phyloP scores from a whole-genome alignment of 2,113 vertebrate species.

The Furnarius figulus region DNA sequence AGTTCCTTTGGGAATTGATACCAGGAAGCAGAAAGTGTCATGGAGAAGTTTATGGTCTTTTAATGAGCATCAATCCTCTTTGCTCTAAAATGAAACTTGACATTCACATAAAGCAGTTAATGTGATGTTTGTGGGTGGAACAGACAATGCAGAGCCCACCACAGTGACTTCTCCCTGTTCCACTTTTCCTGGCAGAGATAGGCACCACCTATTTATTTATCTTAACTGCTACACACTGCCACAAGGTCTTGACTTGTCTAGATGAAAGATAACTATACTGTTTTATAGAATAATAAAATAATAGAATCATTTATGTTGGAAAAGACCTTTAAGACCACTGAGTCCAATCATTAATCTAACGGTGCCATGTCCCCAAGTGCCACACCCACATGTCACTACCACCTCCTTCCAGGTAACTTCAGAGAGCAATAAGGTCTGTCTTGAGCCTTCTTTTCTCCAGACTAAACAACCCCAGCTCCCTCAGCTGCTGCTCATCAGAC shows the following conservation, averaged over 20 bases:
- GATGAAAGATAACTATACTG: not conserved
- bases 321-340: not conserved
- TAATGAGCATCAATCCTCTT: not conserved
- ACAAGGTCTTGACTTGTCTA: not conserved
- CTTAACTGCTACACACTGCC: not conserved
- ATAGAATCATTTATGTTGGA: not conserved
- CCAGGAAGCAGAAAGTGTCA: not conserved
- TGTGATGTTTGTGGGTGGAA: not conserved
- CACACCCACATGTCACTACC: fast-evolving
- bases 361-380: too few species aligned
- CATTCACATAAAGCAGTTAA: not conserved
- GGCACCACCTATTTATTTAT: not conserved
- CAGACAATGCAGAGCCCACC: not conserved
- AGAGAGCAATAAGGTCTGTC: not conserved
- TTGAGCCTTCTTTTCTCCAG: not conserved
- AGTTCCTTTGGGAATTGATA: not conserved
- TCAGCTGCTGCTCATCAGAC: not conserved
- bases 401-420: not conserved
- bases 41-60: not conserved
- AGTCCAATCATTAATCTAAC: not conserved
- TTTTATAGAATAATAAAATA: not conserved
- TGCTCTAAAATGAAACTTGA: not conserved
- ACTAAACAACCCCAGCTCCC: not conserved
- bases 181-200: not conserved
- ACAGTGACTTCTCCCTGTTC: not conserved